phyloP scores from a whole-genome alignment of 2,113 vertebrate species.

The Galbula dea region DNA sequence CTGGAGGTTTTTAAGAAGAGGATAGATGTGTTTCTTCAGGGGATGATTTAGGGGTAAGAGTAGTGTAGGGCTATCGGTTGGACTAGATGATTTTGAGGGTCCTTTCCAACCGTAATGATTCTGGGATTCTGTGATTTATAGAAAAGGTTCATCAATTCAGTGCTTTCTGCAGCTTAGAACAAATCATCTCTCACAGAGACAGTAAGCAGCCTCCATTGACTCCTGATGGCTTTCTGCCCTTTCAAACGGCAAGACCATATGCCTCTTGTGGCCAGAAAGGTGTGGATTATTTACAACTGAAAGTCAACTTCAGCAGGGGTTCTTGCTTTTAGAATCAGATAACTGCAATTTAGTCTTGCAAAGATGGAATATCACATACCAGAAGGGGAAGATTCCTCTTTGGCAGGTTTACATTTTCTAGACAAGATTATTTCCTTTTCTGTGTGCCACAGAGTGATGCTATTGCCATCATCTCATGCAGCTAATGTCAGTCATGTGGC shows the following conservation, averaged over 20 bases:
- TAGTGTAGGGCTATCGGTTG: no score
- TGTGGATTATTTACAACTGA: not conserved
- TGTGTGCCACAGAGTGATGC: not conserved
- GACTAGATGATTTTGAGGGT: no score
- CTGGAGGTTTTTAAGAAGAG: no score
- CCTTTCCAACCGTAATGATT: no score
- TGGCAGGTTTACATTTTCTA: not conserved
- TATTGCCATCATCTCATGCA: not conserved
- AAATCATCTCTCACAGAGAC: not conserved
- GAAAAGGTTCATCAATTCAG: no score
- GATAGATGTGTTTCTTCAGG: no score
- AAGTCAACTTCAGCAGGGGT: not conserved
- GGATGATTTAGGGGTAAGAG: no score
- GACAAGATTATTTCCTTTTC: not conserved
- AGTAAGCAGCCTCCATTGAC: not conserved
- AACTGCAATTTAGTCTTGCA: not conserved
- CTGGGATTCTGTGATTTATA: no score
- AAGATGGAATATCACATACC: not conserved
- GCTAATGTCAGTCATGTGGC: not conserved
- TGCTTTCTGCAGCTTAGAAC: not conserved
- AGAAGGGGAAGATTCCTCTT: not conserved
- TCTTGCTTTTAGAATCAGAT: not conserved
- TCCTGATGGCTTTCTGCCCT: not conserved
- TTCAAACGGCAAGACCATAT: not conserved
- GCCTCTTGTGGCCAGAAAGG: not conserved